phyloP scores from a whole-genome alignment of 2,888 invertebrate genomes.

The Autographa pulchrina region DNA sequence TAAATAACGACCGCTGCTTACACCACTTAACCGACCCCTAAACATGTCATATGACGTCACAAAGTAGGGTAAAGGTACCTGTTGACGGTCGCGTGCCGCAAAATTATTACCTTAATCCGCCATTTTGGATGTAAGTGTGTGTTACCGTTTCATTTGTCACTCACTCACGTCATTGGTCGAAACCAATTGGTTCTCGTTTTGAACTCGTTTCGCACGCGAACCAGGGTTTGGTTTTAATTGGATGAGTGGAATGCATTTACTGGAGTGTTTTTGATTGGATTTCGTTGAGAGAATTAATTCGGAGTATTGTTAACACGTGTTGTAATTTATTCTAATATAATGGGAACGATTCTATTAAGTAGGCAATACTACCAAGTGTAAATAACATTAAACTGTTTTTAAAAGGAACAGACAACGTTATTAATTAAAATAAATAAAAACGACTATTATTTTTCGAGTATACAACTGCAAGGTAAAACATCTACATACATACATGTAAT shows the following conservation, averaged over 20 bases:
- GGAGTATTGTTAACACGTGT: background rate
- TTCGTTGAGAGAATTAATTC: background rate
- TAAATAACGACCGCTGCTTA: background rate
- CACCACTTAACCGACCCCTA: background rate
- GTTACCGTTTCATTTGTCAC: slow-evolving; percentile 47
- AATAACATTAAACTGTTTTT: no score
- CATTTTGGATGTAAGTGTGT: slow-evolving; percentile 38
- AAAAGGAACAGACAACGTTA: no score
- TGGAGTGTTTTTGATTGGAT: slow-evolving; percentile 11
- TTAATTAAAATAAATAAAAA: no score
- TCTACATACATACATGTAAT: no score
- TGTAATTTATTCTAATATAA: background rate
- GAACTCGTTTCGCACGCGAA: slow-evolving; percentile 36
- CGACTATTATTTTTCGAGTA: no score
- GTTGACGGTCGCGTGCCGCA: slow-evolving; percentile 53
- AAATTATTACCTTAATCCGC: slow-evolving; percentile 43
- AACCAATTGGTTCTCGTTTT: slow-evolving; percentile 37
- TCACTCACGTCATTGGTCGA: slow-evolving; percentile 37
- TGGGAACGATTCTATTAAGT: no score
- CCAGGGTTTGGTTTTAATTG: slow-evolving; percentile 25
- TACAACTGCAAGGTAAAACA: no score
- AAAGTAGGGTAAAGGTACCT: slow-evolving; percentile 40
- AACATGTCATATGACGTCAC: slow-evolving; percentile 12
- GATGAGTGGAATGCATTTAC: slow-evolving; percentile 22
- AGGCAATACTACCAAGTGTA: no score